Conservation (phyloP, 2,113 vertebrate genomes). For the Anser cygnoides region DNA sequence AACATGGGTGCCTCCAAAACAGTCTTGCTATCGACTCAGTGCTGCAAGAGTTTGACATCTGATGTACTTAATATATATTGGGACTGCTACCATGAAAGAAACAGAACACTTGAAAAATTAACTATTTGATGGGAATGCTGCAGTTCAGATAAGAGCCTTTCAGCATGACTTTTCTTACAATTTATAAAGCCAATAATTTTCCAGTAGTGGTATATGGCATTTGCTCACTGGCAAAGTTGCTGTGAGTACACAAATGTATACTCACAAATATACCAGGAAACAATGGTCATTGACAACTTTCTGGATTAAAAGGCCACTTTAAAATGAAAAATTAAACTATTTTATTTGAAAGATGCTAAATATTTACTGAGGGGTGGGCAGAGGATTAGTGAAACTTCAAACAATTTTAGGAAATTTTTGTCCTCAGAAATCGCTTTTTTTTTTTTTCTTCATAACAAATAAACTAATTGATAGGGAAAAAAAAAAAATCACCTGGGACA, state of each 20-base stretch:
- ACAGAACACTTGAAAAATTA: not conserved
- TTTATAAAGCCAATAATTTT: not conserved
- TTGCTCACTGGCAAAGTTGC: not conserved
- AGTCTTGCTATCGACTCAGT: not conserved
- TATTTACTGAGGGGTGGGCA: not conserved
- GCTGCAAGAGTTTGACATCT: not conserved
- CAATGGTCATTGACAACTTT: not conserved
- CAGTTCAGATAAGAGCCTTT: not conserved
- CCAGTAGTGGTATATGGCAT: not conserved
- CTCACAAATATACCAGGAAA: not conserved
- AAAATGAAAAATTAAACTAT: not conserved
- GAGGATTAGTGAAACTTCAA: not conserved
- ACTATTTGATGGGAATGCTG: not conserved
- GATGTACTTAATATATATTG: rapidly evolving
- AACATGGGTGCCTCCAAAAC: not conserved
- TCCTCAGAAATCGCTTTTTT: not conserved
- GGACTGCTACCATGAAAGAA: not conserved
- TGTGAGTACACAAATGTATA: not conserved
- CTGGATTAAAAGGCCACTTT: not conserved
- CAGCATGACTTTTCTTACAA: not conserved
- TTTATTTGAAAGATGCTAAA: not conserved
- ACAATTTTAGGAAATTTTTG: not conserved
- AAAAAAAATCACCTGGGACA: not conserved
- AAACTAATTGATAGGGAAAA: not conserved
- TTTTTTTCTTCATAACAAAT: not conserved